Evolutionary conservation across 2,797 vertebrate genomes (phyloP), one percentile per base, ranked within the genome.

Genomic region (Schizopygopsis pylzovi): DNA sequence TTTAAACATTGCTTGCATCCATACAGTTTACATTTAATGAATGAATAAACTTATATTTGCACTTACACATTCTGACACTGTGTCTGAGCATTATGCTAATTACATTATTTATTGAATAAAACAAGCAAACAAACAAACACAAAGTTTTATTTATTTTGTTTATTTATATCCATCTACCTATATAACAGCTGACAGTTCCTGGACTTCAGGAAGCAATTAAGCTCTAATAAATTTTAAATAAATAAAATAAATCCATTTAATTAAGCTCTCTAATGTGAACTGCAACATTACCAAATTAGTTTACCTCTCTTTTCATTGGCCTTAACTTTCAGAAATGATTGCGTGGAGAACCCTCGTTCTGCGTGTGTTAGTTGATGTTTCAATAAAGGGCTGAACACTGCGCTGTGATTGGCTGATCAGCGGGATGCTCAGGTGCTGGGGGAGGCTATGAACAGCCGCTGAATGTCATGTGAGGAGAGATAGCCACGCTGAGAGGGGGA

Each of bases 391-490:
- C 63, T 78, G 49, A 72, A 67, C 28, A 56, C 56, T 33, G 45
- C 20, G 45, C 52, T 87, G 54, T 87, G 87, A 91, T 91, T 91
- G 90, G 90, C 41, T 88, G 71, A 85, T 88, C 88, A 65, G 79
- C 89, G 89, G 89, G 87, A 90, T 90, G 88, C 80, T 84, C 91
- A 93, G 89, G 92, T 94, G 89, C 90, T 89, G 89, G 78, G 61
- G 84, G 88, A 85, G 87, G 88, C 86, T 86, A 88, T 76, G 79
- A 87, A 78, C 84, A 81, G 79, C 83, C 41, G 43, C 80, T 88
- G 85, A 63, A 89, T 81, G 78, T 87, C 84, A 82, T 86, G 79
- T 81, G 8, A 54, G 56, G 43, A 68, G 15, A 79, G n/a, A 86
- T 86, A 67, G 88, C 90, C 70, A 77, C 54, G 84, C 39, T 86